Conservation (phyloP, 2,797 vertebrate genomes). For the Sciurus vulgaris region DNA sequence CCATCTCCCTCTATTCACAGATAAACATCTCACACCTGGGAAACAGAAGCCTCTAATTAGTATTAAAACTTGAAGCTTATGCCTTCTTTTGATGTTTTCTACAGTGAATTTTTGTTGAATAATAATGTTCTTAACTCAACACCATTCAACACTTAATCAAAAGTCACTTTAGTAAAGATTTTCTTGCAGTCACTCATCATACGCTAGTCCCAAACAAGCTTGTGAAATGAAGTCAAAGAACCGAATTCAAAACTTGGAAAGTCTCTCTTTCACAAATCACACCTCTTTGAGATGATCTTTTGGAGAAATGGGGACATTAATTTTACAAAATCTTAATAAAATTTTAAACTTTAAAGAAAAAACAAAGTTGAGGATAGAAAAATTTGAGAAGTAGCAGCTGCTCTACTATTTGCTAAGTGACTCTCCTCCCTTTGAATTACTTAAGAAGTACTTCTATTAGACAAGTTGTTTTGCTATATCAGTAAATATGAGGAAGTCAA, state of each 20-base stretch:
- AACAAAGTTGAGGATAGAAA: conserved; percentile 33
- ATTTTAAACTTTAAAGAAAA: conserved; percentile 51
- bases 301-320: background rate
- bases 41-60: conserved; percentile 89
- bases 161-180: conserved; percentile 76
- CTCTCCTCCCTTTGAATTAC: background rate
- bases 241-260: conserved; percentile 23
- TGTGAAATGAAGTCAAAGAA: conserved; percentile 48
- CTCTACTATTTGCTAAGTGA: conserved; percentile 11
- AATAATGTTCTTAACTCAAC: conserved; percentile 84
- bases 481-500: background rate
- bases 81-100: conserved; percentile 86
- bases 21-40: conserved; percentile 89
- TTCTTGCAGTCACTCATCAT: background rate
- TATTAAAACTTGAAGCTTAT: conserved; percentile 86
- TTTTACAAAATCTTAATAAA: conserved; percentile 56
- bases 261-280: conserved; percentile 40
- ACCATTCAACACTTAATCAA: conserved; percentile 80
- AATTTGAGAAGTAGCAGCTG: conserved; percentile 15
- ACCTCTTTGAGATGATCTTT: conserved; percentile 29
- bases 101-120: conserved; percentile 85
- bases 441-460: background rate
- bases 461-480: background rate
- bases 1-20: conserved; percentile 85
- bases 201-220: background rate